Evolutionary conservation across 2,888 invertebrate species (phyloP).

Genomic region (Hecatera dysodea): DNA sequence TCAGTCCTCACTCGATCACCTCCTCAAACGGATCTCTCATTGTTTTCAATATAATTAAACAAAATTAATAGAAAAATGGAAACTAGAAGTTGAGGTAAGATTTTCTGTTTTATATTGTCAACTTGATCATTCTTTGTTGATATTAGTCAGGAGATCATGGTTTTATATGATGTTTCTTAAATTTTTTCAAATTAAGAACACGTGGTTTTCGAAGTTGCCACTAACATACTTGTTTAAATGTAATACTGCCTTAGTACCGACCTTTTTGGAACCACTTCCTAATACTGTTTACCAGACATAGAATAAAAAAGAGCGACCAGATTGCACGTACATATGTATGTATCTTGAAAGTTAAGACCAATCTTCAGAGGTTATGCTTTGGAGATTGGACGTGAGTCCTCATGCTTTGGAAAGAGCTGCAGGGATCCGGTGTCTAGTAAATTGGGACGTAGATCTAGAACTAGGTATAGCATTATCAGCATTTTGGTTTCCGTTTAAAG

Average conservation of each 20-base stretch:
- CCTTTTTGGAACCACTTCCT: neutral
- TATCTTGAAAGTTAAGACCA: neutral
- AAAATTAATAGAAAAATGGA: constrained; percentile 6
- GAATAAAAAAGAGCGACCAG: neutral
- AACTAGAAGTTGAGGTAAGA: constrained; percentile 40
- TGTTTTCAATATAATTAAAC: constrained; percentile 40
- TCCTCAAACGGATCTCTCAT: constrained; percentile 75
- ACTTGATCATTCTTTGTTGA: neutral
- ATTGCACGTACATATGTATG: too few relatives aligned
- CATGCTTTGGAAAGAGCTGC: neutral
- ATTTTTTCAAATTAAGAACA: neutral
- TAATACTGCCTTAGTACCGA: too few relatives aligned
- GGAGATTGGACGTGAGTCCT: neutral
- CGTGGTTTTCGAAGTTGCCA: constrained; percentile 24
- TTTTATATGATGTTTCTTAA: neutral
- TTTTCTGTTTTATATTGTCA: neutral
- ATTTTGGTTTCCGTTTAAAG: too few relatives aligned
- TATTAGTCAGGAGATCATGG: neutral
- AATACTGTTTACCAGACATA: neutral
- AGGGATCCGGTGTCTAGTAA: neutral
- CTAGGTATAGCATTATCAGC: too few relatives aligned
- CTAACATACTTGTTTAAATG: neutral
- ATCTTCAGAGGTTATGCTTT: neutral
- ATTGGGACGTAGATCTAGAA: too few relatives aligned
- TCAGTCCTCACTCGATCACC: constrained; percentile 83